These are phyloP conservation scores for Drosophila melanosoma DNA, from an alignment of 2,888 invertebrate genomes.

Conservation along the genomic window DNA sequence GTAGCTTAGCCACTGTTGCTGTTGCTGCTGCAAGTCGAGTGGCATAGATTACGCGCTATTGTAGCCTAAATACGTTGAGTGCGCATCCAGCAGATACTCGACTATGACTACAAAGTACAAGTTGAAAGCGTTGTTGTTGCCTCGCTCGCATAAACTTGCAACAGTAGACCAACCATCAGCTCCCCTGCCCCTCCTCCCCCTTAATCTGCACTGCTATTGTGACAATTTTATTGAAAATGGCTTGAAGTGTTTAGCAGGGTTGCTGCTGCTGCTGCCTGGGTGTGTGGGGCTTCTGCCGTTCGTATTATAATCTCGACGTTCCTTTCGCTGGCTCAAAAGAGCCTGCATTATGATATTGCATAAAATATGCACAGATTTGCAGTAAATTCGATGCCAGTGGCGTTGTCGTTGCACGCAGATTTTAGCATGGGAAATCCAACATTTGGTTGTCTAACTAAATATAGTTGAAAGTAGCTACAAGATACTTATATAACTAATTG, in stretches of 20 bases:
- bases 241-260: slow-evolving; percentile 32
- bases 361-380: slow-evolving; percentile 23
- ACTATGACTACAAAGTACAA: slow-evolving; percentile 28
- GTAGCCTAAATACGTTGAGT: slow-evolving; percentile 63
- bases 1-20: slow-evolving; percentile 4
- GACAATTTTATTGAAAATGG: slow-evolving; percentile 66
- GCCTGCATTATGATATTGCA: slow-evolving; percentile 36
- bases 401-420: slow-evolving; percentile 20
- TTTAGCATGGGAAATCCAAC: slow-evolving; percentile 1
- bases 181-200: background rate
- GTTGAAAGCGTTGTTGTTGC: slow-evolving; percentile 14
- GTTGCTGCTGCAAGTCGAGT: slow-evolving; percentile 52
- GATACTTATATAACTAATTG: background rate
- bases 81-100: slow-evolving; percentile 44
- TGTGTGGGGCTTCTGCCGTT: slow-evolving; percentile 8
- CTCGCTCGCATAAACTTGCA: slow-evolving; percentile 34
- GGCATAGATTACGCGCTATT: slow-evolving; percentile 70
- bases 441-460: slow-evolving; percentile 1
- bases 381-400: slow-evolving; percentile 43
- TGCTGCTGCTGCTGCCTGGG: slow-evolving; percentile 4
- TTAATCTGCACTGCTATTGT: slow-evolving; percentile 39
- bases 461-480: background rate
- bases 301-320: slow-evolving; percentile 17
- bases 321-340: slow-evolving; percentile 21
- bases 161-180: slow-evolving; percentile 6